Evolutionary conservation across 2,113 vertebrate species (phyloP).

Genomic region (Psettodes erumei): DNA sequence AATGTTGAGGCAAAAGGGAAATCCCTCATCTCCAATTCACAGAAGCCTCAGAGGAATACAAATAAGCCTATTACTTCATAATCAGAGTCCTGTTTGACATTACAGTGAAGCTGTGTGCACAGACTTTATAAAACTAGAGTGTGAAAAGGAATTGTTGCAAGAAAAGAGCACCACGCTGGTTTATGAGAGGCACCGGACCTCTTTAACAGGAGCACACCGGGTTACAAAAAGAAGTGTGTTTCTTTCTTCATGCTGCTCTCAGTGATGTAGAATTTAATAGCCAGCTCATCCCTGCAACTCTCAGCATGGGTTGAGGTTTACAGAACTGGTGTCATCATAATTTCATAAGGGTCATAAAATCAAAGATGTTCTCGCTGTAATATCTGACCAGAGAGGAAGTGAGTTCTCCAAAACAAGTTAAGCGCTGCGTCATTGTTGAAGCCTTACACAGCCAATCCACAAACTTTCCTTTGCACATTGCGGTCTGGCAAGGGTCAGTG

Average conservation of each 20-base stretch:
- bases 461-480: conserved; percentile 29
- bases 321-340: conserved; percentile 21
- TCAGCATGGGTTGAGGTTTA: conserved; percentile 41
- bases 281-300: conserved; percentile 38
- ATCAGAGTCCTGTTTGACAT: conserved; percentile 46
- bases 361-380: conserved; percentile 19
- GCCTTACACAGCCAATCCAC: conserved; percentile 9
- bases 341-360: conserved; percentile 39
- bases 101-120: conserved; percentile 44
- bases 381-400: conserved; percentile 38
- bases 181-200: conserved; percentile 46
- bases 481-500: conserved; percentile 40
- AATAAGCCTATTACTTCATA: conserved; percentile 51
- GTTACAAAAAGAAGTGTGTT: conserved; percentile 56
- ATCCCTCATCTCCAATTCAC: conserved; percentile 53
- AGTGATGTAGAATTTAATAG: conserved; percentile 36
- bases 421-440: conserved; percentile 25
- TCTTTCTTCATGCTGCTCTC: conserved; percentile 47
- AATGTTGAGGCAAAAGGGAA: conserved; percentile 52
- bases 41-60: conserved; percentile 43
- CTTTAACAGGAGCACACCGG: conserved; percentile 37
- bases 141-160: conserved; percentile 58
- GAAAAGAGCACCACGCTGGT: conserved; percentile 54
- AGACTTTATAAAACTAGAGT: conserved; percentile 40
- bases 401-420: conserved; percentile 43